A percentile compares a stretch with the other conserved stretches of the same genome.
phyloP scores from a whole-genome alignment of 1,140 invertebrate species.

The Ostrea edulis region DNA sequence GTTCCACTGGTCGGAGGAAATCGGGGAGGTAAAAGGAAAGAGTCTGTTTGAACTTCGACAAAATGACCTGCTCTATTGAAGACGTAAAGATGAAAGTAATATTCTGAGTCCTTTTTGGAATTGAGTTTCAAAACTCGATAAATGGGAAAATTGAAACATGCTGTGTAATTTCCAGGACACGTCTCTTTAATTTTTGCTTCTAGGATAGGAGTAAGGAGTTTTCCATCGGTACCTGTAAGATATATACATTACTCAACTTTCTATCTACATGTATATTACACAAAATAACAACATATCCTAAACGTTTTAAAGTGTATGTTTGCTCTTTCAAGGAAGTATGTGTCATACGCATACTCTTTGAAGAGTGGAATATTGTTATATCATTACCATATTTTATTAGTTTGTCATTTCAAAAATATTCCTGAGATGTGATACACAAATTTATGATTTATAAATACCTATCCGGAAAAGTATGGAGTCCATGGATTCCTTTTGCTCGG shows the following conservation, averaged over 20 bases:
- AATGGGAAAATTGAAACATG: constrained; percentile 49
- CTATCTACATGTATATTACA: neutral
- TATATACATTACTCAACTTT: neutral
- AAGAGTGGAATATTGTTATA: neutral
- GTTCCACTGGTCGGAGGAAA: constrained; percentile 51
- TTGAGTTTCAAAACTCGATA: constrained; percentile 37
- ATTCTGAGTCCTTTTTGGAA: neutral
- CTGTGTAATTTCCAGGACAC: neutral
- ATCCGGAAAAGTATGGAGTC: constrained; percentile 49
- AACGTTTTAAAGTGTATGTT: neutral
- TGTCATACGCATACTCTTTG: neutral
- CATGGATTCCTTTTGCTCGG: constrained; percentile 51
- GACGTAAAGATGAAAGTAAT: constrained; percentile 53
- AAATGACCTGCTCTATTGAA: constrained; percentile 57
- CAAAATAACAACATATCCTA: neutral
- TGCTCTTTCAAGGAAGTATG: neutral
- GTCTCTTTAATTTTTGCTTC: neutral
- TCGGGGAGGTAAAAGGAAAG: constrained; percentile 51
- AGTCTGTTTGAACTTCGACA: constrained; percentile 41
- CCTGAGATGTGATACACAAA: neutral
- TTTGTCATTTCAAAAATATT: neutral
- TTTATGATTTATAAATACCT: constrained; percentile 42
- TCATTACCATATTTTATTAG: neutral
- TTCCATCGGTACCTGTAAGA: neutral
- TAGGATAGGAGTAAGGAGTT: neutral